Evolutionary conservation across 2,797 vertebrate species (phyloP).

Genomic region (Sitta carolinensis): DNA sequence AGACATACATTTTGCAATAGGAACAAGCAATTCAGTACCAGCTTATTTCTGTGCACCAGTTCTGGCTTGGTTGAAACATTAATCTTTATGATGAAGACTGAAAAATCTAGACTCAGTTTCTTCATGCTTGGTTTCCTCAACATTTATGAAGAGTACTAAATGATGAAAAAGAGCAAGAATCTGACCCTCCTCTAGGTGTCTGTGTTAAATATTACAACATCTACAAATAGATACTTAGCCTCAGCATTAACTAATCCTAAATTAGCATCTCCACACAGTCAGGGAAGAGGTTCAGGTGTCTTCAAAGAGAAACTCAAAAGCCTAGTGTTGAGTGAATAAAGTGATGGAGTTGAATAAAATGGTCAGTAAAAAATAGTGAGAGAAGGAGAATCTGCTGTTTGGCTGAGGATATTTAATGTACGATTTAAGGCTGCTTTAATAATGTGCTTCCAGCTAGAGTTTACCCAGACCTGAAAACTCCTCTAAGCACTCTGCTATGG

Average conservation of each 20-base stretch:
- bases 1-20: not conserved
- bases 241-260: not conserved
- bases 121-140: not conserved
- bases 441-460: not conserved
- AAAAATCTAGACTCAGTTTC: not conserved
- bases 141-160: not conserved
- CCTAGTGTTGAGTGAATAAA: not conserved
- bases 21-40: not conserved
- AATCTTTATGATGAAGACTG: not conserved
- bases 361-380: not conserved
- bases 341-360: not conserved
- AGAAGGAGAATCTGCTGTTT: not conserved
- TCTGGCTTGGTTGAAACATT: not conserved
- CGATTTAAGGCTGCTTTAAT: not conserved
- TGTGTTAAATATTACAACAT: not conserved
- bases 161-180: not conserved
- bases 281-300: not conserved
- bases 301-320: not conserved
- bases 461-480: not conserved
- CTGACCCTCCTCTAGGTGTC: not conserved
- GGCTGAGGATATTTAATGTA: not conserved
- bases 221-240: not conserved
- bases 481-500: not conserved
- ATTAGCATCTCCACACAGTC: not conserved
- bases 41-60: not conserved